Conservation (phyloP, 2,113 vertebrate genomes). For the Jacana jacana region DNA sequence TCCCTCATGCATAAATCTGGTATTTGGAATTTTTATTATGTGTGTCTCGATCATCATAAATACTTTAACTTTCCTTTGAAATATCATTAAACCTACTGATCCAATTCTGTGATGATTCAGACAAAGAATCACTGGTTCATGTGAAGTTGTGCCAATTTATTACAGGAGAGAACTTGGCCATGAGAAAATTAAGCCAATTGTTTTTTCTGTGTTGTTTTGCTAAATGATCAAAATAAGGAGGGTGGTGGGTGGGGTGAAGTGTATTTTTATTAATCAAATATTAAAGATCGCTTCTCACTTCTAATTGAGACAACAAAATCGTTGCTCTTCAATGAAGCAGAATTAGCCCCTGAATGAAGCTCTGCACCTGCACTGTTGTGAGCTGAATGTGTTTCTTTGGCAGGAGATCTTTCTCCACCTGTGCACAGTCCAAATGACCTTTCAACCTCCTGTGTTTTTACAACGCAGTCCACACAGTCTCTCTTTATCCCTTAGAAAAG, state of each 20-base stretch:
- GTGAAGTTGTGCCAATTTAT: neutral
- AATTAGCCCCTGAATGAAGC: neutral
- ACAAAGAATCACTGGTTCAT: neutral
- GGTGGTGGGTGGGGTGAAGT: accelerated
- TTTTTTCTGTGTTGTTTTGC: neutral
- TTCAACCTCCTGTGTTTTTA: neutral
- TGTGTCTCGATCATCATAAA: neutral
- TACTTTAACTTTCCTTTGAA: neutral
- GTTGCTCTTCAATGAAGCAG: neutral
- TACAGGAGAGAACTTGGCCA: neutral
- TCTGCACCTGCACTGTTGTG: neutral
- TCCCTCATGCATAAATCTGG: neutral
- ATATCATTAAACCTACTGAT: neutral
- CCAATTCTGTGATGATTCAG: neutral
- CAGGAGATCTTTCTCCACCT: neutral
- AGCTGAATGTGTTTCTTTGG: neutral
- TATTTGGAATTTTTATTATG: neutral
- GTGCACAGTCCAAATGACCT: neutral
- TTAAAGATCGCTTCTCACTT: neutral
- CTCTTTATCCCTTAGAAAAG: neutral
- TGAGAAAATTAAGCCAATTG: neutral
- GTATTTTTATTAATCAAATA: neutral
- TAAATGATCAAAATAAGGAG: neutral
- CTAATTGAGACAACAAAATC: neutral
- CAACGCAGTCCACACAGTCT: neutral